Percentiles rank a stretch among this genome's conserved stretches.
Evolutionary conservation across 2,888 invertebrate genomes (phyloP).

Genomic region (Doris montereyensis): DNA sequence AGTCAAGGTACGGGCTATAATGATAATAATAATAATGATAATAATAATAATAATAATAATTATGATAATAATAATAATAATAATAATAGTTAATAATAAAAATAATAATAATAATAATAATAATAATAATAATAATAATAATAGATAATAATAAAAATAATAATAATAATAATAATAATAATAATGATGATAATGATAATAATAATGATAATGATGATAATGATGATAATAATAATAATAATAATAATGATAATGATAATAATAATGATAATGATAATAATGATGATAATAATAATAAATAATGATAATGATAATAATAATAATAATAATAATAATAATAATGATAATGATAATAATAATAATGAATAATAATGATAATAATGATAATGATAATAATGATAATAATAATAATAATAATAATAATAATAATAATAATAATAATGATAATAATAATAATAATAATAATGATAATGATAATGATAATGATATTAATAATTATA

Average conservation of each 20-base stretch:
- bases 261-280: background rate
- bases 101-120: background rate
- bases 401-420: background rate
- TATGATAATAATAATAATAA: no score
- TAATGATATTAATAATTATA: background rate
- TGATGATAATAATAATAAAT: background rate
- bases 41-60: no score
- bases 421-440: background rate
- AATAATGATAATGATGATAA: background rate
- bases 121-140: background rate
- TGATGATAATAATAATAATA: background rate
- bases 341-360: background rate
- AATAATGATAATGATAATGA: background rate
- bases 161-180: background rate
- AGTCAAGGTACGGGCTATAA: no score
- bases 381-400: background rate
- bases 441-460: background rate
- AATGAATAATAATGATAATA: no score
- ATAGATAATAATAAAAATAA: background rate
- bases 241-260: background rate
- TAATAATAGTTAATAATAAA: no score
- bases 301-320: background rate
- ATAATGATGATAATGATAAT: background rate
- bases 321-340: slow-evolving; percentile 3
- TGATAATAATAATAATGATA: no score